phyloP scores from a whole-genome alignment of 2,888 invertebrate species.

The Lutraria lutraria region DNA sequence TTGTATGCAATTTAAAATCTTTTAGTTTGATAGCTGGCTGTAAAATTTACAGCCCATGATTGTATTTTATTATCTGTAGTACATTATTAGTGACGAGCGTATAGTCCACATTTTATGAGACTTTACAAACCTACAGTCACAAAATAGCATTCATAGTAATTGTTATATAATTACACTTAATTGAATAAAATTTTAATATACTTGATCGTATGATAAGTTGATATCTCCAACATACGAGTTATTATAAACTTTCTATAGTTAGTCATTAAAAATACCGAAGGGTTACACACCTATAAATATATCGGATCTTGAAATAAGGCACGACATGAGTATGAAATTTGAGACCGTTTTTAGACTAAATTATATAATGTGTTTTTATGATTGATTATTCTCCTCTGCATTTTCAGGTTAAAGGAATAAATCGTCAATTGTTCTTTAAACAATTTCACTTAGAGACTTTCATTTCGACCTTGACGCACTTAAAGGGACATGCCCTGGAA shows the following conservation, averaged over 20 bases:
- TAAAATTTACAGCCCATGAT: too few species aligned
- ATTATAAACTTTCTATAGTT: not conserved
- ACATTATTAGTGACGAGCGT: too few species aligned
- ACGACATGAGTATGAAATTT: not conserved
- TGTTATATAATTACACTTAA: not conserved
- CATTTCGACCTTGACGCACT: too few species aligned
- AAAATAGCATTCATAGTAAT: not conserved
- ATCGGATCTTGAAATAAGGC: not conserved
- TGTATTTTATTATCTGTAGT: too few species aligned
- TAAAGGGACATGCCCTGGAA: too few species aligned
- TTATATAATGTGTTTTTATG: not conserved
- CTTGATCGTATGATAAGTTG: too few species aligned
- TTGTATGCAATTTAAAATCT: not conserved
- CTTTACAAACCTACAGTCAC: too few species aligned
- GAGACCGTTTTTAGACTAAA: not conserved
- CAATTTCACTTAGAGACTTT: not conserved
- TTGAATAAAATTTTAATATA: not conserved
- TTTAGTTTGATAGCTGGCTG: not conserved
- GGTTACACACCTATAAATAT: not conserved
- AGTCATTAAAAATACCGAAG: not conserved
- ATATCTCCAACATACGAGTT: not conserved
- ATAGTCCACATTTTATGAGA: too few species aligned
- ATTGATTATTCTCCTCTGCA: not conserved
- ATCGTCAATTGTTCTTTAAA: conserved; percentile 6
- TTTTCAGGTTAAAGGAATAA: not conserved